Base-by-base conservation (phyloP, 2,888 invertebrate genomes). In the Drosophila emarginata region DNA sequence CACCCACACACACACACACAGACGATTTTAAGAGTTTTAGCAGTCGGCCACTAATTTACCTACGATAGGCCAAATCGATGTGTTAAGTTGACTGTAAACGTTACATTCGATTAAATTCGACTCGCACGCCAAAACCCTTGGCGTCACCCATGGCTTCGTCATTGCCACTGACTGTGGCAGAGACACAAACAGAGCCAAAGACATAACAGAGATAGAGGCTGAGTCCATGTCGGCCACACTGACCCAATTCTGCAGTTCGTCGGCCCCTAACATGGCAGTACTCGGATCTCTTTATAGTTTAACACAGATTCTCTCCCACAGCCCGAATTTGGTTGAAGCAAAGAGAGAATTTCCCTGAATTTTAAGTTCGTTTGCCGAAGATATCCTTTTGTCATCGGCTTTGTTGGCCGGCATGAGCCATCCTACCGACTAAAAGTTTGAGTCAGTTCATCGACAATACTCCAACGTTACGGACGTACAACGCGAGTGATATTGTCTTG, bases 91-190 rank as follows among this genome's bases (percentile, higher is more conserved):
- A 82, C 86, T 87, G 82, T 86, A 67, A 85, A 77, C 72, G 80
- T 79, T 88, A 85, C 80, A 87, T 87, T 85, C 77, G 79, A 85
- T 79, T 87, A 74, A 77, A 79, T 79, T 88, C 77, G 83, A 63
- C 75, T 77, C 69, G 70, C 68, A 66, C 62, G 54, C 60, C 60
- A 61, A 66, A 75, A 70, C 72, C 59, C 76, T 67, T 76, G 76
- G 64, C 39, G 28, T 28, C 32, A 36, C 64, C 45, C 11, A 18
- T 56, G 57, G 21, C 60, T 26, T 59, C 53, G 53, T 36, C 28
- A 36, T 39, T 26, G 61, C 53, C 61, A 52, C 26, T 37, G 39
- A 52, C 36, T 45, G 63, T 15, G 58, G 28, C 57, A 50, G 57
- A 57, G 57, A 61, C 57, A 50, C 28, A 21, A 32, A 15, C 45